Evolutionary conservation across 2,113 vertebrate genomes (phyloP).

Genomic region (Forbesichthys agassizii): DNA sequence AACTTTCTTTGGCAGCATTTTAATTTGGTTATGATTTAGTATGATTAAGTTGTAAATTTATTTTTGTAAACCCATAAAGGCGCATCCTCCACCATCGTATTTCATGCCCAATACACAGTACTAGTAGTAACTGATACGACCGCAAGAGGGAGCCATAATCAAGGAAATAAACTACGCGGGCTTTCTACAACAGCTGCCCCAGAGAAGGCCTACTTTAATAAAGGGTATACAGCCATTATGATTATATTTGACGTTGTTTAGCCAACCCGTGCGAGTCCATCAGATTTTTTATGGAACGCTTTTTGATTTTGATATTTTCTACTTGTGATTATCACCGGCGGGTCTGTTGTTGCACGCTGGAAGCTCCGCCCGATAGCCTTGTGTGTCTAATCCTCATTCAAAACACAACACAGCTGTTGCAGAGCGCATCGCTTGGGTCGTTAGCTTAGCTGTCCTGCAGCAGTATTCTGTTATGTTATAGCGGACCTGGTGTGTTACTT

Average conservation of each 20-base stretch:
- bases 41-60: too few relatives aligned
- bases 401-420: constrained; percentile 77
- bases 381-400: constrained; percentile 63
- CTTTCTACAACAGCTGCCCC: not conserved
- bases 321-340: constrained; percentile 7
- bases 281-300: not conserved
- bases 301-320: not conserved
- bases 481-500: constrained; percentile 33
- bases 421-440: constrained; percentile 40
- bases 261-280: not conserved
- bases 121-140: not conserved
- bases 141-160: constrained; percentile 57
- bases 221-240: not conserved
- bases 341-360: constrained; percentile 2
- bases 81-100: too few relatives aligned
- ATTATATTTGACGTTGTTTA: not conserved
- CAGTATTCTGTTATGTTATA: constrained; percentile 26
- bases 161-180: constrained; percentile 31
- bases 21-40: too few relatives aligned
- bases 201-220: not conserved
- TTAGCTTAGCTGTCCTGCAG: constrained; percentile 34
- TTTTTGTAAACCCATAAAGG: too few relatives aligned
- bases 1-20: too few relatives aligned
- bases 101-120: too few relatives aligned
- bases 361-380: constrained; percentile 57